Evolutionary conservation across 2,113 vertebrate species (phyloP).

Genomic region (Camelus bactrianus): DNA sequence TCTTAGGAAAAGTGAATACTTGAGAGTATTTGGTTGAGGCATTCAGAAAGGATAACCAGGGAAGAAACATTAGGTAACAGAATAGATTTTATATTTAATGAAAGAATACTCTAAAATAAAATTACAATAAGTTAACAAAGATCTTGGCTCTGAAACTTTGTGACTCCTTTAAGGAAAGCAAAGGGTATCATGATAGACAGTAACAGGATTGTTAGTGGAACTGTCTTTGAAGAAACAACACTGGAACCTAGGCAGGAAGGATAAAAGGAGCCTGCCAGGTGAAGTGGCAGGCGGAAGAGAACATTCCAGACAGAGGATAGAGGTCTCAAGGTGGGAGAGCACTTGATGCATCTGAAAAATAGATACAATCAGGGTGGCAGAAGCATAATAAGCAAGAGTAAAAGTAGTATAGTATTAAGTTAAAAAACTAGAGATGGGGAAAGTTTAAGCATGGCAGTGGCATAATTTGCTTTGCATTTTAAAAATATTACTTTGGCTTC

Average conservation of each 20-base stretch:
- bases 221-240: background rate
- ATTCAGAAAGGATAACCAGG: background rate
- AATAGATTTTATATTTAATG: background rate
- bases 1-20: background rate
- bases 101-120: background rate
- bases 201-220: background rate
- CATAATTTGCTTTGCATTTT: background rate
- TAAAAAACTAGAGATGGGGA: background rate
- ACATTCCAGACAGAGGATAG: background rate
- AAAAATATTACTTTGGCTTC: background rate
- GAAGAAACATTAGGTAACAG: background rate
- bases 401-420: background rate
- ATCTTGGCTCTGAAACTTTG: background rate
- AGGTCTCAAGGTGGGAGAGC: background rate
- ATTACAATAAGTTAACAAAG: conserved; percentile 13
- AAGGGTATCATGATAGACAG: background rate
- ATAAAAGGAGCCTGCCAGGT: background rate
- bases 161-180: background rate
- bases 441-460: background rate
- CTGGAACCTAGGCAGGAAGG: background rate
- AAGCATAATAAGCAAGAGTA: background rate
- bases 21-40: background rate
- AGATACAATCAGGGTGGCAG: background rate
- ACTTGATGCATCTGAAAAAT: background rate
- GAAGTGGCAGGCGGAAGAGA: background rate